Percentiles rank a stretch among this genome's conserved stretches.
Evolutionary conservation across 2,888 invertebrate species (phyloP).

Genomic region (Cryptus armator): DNA sequence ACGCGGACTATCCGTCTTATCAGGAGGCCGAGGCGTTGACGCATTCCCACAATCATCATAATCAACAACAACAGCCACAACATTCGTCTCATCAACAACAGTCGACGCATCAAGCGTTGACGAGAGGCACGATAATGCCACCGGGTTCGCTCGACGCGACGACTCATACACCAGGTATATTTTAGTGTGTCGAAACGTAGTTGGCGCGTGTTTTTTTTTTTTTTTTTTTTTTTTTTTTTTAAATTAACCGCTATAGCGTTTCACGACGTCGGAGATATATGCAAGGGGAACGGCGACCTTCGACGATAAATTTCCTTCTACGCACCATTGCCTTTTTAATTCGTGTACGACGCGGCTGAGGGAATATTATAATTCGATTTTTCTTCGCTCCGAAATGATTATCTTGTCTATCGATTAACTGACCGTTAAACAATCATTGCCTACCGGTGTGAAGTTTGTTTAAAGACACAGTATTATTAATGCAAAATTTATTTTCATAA

Average conservation of each 20-base stretch:
- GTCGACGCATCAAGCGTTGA: conserved; percentile 74
- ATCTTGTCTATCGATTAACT: neutral
- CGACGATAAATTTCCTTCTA: neutral
- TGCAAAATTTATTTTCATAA: too few relatives aligned
- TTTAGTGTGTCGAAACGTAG: neutral
- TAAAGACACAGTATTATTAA: too few relatives aligned
- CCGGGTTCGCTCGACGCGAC: conserved; percentile 83
- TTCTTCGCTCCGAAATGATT: neutral
- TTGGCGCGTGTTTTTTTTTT: neutral
- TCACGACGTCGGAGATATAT: neutral
- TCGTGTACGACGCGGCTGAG: too few relatives aligned
- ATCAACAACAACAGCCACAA: conserved; percentile 76
- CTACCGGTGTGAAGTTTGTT: neutral
- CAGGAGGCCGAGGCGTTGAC: conserved; percentile 81
- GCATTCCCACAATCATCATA: conserved; percentile 74
- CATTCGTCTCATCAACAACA: conserved; percentile 75
- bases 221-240: neutral
- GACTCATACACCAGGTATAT: conserved; percentile 83
- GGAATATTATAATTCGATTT: neutral
- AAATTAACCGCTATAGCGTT: neutral
- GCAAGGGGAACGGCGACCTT: neutral
- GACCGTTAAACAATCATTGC: neutral
- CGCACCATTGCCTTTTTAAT: too few relatives aligned
- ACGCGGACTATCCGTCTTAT: conserved; percentile 88
- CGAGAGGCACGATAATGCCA: conserved; percentile 81